Percentiles rank a stretch among this genome's conserved stretches.
phyloP scores from a whole-genome alignment of 2,113 vertebrate genomes.

The Beaufortia kweichowensis region DNA sequence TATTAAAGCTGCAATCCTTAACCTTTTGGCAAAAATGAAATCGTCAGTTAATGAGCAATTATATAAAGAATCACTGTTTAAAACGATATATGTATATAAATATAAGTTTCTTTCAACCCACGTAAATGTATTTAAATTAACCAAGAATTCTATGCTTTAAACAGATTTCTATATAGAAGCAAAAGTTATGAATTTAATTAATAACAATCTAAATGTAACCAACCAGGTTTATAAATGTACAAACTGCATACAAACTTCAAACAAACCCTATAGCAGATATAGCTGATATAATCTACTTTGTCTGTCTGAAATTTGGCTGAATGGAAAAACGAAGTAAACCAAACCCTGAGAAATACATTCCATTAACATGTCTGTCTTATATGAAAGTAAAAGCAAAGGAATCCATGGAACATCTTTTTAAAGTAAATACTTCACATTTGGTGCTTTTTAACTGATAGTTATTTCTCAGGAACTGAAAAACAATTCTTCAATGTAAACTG shows the following conservation, averaged over 20 bases:
- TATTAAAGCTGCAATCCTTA: too few species aligned
- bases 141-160: too few species aligned
- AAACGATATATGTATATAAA: too few species aligned
- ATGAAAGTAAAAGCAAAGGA: background rate
- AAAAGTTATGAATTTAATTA: too few species aligned
- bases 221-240: background rate
- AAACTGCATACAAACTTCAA: background rate
- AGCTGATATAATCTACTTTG: background rate
- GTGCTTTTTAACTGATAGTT: background rate
- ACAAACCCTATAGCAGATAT: conserved; percentile 30
- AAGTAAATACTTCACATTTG: background rate
- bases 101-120: too few species aligned
- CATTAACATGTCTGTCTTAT: background rate
- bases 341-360: background rate
- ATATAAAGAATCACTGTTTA: too few species aligned
- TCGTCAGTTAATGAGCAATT: too few species aligned
- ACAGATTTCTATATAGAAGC: too few species aligned
- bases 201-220: conserved; percentile 27
- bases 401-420: too few species aligned
- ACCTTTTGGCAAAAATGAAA: too few species aligned
- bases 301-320: background rate
- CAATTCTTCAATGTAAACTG: conserved; percentile 34
- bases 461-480: background rate
- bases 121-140: too few species aligned
- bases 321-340: background rate